phyloP scores from a whole-genome alignment of 2,113 vertebrate genomes.

The Amblyornis subalaris region DNA sequence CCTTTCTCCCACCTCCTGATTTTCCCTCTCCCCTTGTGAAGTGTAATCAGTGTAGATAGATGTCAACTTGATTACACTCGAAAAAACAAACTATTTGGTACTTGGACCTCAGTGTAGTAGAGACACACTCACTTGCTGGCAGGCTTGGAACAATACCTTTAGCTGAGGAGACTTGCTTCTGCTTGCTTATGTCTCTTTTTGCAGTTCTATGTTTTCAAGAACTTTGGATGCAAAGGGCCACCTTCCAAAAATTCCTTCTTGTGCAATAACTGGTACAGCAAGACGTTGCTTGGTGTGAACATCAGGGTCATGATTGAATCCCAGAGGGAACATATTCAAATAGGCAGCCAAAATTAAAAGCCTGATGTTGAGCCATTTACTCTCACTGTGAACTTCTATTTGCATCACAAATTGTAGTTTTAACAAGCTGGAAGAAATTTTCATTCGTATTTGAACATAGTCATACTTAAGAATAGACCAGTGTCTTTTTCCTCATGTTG shows the following conservation, averaged over 20 bases:
- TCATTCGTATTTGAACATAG: background rate
- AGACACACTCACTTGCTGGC: background rate
- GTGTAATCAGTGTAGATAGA: slow-evolving; percentile 60
- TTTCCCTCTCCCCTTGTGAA: slow-evolving; percentile 39
- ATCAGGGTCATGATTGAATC: rapidly evolving
- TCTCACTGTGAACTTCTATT: background rate
- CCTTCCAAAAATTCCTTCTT: background rate
- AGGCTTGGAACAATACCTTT: slow-evolving; percentile 34
- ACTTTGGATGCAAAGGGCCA: background rate
- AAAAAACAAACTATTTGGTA: slow-evolving; percentile 4
- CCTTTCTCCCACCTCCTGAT: slow-evolving; percentile 40
- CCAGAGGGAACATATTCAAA: background rate
- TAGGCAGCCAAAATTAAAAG: background rate
- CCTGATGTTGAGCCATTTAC: background rate
- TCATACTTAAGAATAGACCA: background rate
- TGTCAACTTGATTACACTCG: slow-evolving; percentile 46
- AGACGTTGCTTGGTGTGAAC: rapidly evolving
- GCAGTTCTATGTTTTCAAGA: background rate
- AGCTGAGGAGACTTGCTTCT: background rate
- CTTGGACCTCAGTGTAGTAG: background rate
- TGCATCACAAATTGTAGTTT: background rate
- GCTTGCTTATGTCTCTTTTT: background rate
- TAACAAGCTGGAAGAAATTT: background rate
- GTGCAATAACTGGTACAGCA: background rate
- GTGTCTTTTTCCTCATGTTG: background rate